Evolutionary conservation across 2,797 vertebrate genomes (phyloP).

Genomic region (Zenarchopterus dispar): DNA sequence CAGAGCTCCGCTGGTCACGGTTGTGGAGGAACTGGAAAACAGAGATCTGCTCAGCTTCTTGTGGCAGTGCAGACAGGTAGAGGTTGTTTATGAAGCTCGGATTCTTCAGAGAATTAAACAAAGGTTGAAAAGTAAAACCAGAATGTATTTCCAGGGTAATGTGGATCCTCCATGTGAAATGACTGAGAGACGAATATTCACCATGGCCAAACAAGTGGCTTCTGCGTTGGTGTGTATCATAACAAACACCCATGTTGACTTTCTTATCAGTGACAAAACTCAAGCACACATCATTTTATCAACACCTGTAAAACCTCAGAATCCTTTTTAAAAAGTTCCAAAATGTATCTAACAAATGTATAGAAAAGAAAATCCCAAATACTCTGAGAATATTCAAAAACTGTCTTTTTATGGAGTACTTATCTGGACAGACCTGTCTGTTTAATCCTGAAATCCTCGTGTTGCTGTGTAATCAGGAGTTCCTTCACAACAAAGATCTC

Average conservation of each 20-base stretch:
- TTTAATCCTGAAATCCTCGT: slow-evolving; percentile 4
- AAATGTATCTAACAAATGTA: too few species aligned
- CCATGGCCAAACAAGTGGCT: slow-evolving; percentile 88
- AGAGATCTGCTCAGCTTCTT: slow-evolving; percentile 90
- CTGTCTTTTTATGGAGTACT: background rate
- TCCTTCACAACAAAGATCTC: slow-evolving; percentile 87
- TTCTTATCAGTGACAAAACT: slow-evolving; percentile 8
- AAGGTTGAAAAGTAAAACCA: background rate
- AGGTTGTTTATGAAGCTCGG: background rate
- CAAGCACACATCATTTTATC: background rate
- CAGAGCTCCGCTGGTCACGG: slow-evolving; percentile 86
- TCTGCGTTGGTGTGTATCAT: slow-evolving; percentile 88
- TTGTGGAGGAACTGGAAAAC: slow-evolving; percentile 88
- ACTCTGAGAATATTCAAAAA: too few species aligned
- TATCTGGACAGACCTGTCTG: background rate
- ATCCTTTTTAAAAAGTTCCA: too few species aligned
- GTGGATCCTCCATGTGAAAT: slow-evolving; percentile 85
- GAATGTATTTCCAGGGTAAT: slow-evolving; percentile 74
- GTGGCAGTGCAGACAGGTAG: slow-evolving; percentile 87
- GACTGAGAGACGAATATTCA: slow-evolving; percentile 90
- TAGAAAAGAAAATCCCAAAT: too few species aligned
- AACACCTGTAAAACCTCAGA: background rate
- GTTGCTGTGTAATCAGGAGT: slow-evolving; percentile 79
- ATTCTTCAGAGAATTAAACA: slow-evolving; percentile 1
- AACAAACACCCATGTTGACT: slow-evolving; percentile 8